Base-by-base conservation (phyloP, 1,140 invertebrate species). In the Drosophila lacertosa region DNA sequence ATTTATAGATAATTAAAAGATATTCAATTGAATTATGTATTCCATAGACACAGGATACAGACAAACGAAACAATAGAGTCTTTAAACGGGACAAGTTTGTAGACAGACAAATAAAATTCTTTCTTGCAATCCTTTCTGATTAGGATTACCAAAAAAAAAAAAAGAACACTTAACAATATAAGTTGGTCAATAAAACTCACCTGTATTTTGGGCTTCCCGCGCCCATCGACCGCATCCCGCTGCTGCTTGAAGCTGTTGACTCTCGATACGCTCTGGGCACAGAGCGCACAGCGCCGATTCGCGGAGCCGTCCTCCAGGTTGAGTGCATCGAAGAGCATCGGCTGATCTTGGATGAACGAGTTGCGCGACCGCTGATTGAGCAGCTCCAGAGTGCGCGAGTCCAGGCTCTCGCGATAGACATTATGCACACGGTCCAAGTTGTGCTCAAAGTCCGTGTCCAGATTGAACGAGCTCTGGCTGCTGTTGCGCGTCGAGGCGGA, bases 371-470 rank as follows among this genome's bases (percentile, higher is more conserved):
- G 57, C 9, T 83, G 72, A 62, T 91, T 91, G 15, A 91, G 33
- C 4, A 83, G 37, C 16, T 90, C 76, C 6, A 91, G 53, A 4
- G 88, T 91, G n/a, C 89, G 77, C 4, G 84, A 90, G 37, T 91
- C 89, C 35, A 91, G 62, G 29, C 90, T 91, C 35, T 91, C 80
- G 3, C 90, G 74, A 48, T 89, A 91, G 1, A 91, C 75, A 39
- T 91, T 91, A 15, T 89, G 81, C n/a, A 60, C 60, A 20, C 69
- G 71, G 44, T 91, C 90, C 20, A 91, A 51, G 48, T 91, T 91
- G 44, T 88, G 82, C 42, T 91, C 88, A 20, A 75, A 81, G 1
- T 90, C 73, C 2, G 88, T 73, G 39, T 91, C 82, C 64, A 91
- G 66, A 13, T 75, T 81, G 29, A 70, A 86, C 42, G 66, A 72